phyloP scores from a whole-genome alignment of 2,888 invertebrate species.

The Choristoneura rosaceana region DNA sequence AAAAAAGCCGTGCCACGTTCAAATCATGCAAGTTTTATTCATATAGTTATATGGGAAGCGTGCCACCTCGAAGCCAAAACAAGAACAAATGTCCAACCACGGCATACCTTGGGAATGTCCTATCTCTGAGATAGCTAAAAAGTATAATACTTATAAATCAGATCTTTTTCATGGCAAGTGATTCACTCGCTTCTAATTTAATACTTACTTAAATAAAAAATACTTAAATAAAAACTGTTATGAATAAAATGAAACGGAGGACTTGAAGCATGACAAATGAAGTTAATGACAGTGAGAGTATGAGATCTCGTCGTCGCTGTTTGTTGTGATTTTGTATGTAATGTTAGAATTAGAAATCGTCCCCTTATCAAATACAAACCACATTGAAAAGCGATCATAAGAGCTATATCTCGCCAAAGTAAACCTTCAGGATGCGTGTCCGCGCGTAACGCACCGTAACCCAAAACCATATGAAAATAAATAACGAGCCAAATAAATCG shows the following conservation, averaged over 20 bases:
- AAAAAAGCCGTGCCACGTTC: slow-evolving; percentile 76
- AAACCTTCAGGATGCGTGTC: no score
- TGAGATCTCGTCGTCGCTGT: neutral
- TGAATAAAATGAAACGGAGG: slow-evolving; percentile 8
- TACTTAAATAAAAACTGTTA: neutral
- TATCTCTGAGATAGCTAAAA: slow-evolving; percentile 95
- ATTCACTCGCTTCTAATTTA: neutral
- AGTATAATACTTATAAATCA: slow-evolving; percentile 55
- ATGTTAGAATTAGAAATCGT: neutral
- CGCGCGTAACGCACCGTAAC: no score
- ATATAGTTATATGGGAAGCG: slow-evolving; percentile 64
- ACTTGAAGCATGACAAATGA: slow-evolving; percentile 38
- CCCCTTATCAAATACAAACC: neutral
- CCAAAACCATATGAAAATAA: no score
- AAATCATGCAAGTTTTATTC: slow-evolving; percentile 69
- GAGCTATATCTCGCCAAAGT: no score
- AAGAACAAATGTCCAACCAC: slow-evolving; percentile 66
- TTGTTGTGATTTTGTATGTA: neutral
- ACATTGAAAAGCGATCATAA: no score
- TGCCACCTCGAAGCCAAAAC: slow-evolving; percentile 79
- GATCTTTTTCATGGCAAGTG: slow-evolving; percentile 19
- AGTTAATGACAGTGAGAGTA: slow-evolving; percentile 16
- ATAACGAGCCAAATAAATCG: no score
- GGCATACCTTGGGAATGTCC: slow-evolving; percentile 96
- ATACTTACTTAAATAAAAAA: neutral